Conservation (phyloP, 2,888 invertebrate species). For the Sphecodes monilicornis region DNA sequence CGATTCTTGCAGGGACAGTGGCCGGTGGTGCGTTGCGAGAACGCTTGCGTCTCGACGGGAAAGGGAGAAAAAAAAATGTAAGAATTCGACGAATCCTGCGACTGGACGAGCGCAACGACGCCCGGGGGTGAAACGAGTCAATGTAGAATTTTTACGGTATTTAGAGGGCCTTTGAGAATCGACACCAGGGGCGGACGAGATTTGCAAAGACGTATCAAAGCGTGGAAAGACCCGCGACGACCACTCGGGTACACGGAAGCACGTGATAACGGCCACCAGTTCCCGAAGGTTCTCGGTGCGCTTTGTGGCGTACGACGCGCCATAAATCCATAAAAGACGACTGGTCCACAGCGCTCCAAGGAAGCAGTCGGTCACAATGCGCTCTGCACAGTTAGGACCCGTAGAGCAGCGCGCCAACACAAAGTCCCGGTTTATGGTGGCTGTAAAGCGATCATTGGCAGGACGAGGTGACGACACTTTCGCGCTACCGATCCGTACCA, state of each 20-base stretch:
- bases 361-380: slow-evolving; percentile 53
- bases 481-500: slow-evolving; percentile 76
- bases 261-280: slow-evolving; percentile 54
- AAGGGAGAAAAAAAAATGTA: not conserved
- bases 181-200: slow-evolving; percentile 21
- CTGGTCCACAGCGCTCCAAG: slow-evolving; percentile 31
- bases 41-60: not conserved
- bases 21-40: not conserved
- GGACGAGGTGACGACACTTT: slow-evolving; percentile 81
- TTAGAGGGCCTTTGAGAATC: slow-evolving; percentile 31
- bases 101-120: not conserved
- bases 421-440: slow-evolving; percentile 77
- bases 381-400: slow-evolving; percentile 16
- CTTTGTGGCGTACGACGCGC: slow-evolving; percentile 51
- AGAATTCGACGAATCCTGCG: not conserved
- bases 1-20: too few species aligned
- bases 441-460: slow-evolving; percentile 81
- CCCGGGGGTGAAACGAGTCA: slow-evolving; percentile 37
- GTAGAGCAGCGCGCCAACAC: slow-evolving; percentile 53
- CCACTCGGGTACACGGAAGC: slow-evolving; percentile 32
- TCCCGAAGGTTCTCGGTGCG: slow-evolving; percentile 36
- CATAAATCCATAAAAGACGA: slow-evolving; percentile 65
- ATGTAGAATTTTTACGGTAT: slow-evolving; percentile 57
- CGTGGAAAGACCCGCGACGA: slow-evolving; percentile 59
- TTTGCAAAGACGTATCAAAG: slow-evolving; percentile 67